These are phyloP conservation scores for Thaleichthys pacificus DNA, from an alignment of 2,797 vertebrate genomes.

Conservation along the genomic window DNA sequence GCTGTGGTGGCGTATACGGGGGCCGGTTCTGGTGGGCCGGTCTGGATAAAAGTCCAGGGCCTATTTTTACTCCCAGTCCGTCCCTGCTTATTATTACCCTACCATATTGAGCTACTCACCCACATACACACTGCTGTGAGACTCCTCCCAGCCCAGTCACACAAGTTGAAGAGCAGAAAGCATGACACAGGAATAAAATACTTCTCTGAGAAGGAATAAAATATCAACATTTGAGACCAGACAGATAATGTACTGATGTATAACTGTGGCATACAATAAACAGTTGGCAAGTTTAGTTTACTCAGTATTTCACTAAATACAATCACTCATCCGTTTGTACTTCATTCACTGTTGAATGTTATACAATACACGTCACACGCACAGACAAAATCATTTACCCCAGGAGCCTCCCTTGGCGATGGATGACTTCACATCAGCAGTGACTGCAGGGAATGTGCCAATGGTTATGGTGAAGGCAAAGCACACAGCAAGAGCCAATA, in stretches of 20 bases:
- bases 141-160: conserved; percentile 90
- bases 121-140: conserved; percentile 84
- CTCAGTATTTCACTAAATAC: too few species aligned
- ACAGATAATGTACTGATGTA: background rate
- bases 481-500: conserved; percentile 76
- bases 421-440: conserved; percentile 68
- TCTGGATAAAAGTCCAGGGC: too few species aligned
- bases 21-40: too few species aligned
- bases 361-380: background rate
- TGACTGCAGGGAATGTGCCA: conserved; percentile 80
- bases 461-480: conserved; percentile 80
- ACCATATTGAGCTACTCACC: conserved; percentile 73
- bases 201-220: conserved; percentile 47
- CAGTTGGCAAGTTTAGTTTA: too few species aligned
- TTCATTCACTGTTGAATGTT: too few species aligned
- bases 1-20: too few species aligned
- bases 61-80: too few species aligned
- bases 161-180: conserved; percentile 89
- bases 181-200: conserved; percentile 90
- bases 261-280: too few species aligned
- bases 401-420: conserved; percentile 55
- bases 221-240: background rate
- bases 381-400: conserved; percentile 65
- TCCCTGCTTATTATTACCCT: too few species aligned
- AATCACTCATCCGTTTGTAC: too few species aligned